Evolutionary conservation across 2,797 vertebrate species (phyloP), one percentile per base, ranked within the genome.

Genomic region (Sebastes cheni): DNA sequence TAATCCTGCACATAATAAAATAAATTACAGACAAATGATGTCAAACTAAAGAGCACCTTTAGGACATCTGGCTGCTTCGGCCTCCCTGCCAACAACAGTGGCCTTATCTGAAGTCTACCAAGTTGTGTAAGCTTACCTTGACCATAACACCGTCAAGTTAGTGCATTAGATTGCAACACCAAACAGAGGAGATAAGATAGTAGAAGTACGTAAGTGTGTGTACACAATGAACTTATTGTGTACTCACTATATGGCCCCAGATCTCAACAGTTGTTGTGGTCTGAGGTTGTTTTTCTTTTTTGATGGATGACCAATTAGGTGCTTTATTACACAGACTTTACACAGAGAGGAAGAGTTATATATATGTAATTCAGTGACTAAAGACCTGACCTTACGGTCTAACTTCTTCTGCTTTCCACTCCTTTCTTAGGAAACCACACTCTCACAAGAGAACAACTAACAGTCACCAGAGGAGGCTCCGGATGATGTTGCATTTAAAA

Each of bases 401-500:
- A 25, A 50, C 14, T 16, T 1, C 30, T 13, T 54, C 50, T 64
- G 1, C 18, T 83, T 61, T 79, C 79, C 27, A 46, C 34, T 76
- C 16, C 65, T 67, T 50, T 46, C 34, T 46, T 73, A 96, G 95
- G 94, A 93, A 61, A 84, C 87, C 9, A 88, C 90, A 60, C 4
- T 90, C 61, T 95, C 94, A 25, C 95, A 96, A 70, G 96, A 96
- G 76, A 96, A 96, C 93, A 96, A 96, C 93, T 96, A 90, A 93
- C 2, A 6, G n/a, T 64, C 60, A 46, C 71, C 58, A 52, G 72
- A 72, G 50, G 68, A 67, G 54, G 75, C 77, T 71, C 58, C 25
- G 3, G 69, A 69, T n/a, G 67, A 74, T 23, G 61, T 52, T 71
- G 20, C 50, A 39, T 87, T 88, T 67, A 36, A 77, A 86, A 84